Conservation (phyloP, 2,797 vertebrate genomes). For the Falco naumanni region DNA sequence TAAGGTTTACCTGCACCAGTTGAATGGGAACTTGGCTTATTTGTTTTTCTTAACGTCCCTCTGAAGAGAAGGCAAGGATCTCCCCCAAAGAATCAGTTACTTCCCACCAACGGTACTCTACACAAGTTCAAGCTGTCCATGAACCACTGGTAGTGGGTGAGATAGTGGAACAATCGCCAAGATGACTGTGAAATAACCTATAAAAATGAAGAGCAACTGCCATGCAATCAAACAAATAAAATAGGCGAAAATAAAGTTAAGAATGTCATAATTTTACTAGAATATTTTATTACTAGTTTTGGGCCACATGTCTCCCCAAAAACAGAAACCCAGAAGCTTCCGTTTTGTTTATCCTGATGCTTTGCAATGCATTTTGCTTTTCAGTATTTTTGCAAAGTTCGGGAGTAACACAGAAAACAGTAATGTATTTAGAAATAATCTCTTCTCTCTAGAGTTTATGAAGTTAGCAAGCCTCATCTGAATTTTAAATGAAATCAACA, state of each 20-base stretch:
- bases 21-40: neutral
- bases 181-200: neutral
- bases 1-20: neutral
- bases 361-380: neutral
- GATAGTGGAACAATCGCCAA: neutral
- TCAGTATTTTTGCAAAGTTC: neutral
- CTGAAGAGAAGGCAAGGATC: neutral
- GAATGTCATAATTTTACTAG: neutral
- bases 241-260: neutral
- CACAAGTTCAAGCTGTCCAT: neutral
- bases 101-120: neutral
- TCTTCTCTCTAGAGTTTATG: neutral
- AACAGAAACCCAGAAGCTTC: neutral
- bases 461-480: constrained; percentile 14
- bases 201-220: neutral
- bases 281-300: neutral
- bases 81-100: neutral
- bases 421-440: neutral
- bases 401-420: neutral
- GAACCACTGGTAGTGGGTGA: neutral
- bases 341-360: neutral
- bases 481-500: constrained; percentile 38
- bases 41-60: neutral
- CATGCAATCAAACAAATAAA: neutral
- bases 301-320: neutral